Evolutionary conservation across 2,797 vertebrate species (phyloP), one percentile per base, ranked within the genome.

Genomic region (Enteromius fasciolatus): DNA sequence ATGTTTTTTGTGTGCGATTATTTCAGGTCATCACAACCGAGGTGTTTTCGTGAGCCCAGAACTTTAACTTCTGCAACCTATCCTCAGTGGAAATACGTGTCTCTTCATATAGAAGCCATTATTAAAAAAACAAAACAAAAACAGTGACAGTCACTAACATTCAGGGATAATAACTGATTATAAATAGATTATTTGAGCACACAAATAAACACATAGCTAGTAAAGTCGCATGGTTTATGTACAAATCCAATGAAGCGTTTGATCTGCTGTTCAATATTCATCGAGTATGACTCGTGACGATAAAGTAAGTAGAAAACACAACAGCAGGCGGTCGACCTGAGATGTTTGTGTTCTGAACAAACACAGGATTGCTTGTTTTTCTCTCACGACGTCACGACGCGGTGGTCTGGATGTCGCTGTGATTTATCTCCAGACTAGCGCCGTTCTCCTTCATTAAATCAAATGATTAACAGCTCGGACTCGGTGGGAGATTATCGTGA

Each of bases 391-490:
- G 88, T 92, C 89, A 92, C 89, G 83, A 90, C 90, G 85, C 89
- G 88, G 89, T 89, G 70, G 69, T 72, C 69, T 72, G 17, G 54
- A 33, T 17, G 78, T 61, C 25, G 12, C 44, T 23, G 91, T 93
- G 91, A 93, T 94, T 93, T 87, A 91, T 94, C 92, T 93, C 89
- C 88, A 86, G 87, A 89, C 88, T 86, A 78, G 54, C 80, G 89
- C 85, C 83, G 86, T 87, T 90, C 89, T 91, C 90, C 86, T 86
- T 87, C 87, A 89, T 90, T 91, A 92, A 94, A 94, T 94, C 92
- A 92, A 93, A 93, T 90, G 90, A 93, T 91, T 91, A 91, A 92
- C 92, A 92, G 92, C 91, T 89, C 91, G 84, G 85, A 90, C 89
- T 91, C 82, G 81, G 89, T 83, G 88, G 89, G 90, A 89, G 82